These are phyloP conservation scores for Bungarus multicinctus DNA, from an alignment of 2,113 vertebrate genomes.

Conservation along the genomic window DNA sequence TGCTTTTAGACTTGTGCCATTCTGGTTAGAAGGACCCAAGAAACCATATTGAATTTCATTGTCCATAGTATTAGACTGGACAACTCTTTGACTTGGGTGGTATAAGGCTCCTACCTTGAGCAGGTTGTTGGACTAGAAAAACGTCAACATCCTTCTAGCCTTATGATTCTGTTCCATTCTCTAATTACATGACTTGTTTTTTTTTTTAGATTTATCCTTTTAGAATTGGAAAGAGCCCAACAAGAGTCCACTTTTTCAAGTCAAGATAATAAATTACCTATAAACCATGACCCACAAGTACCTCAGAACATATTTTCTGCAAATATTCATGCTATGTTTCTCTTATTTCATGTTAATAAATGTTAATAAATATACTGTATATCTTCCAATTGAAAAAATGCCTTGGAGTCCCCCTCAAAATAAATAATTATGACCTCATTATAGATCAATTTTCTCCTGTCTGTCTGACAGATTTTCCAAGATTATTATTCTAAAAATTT, in stretches of 20 bases:
- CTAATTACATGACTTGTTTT: neutral
- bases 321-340: neutral
- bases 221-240: neutral
- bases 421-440: neutral
- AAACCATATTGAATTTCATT: neutral
- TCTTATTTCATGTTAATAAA: fast-evolving
- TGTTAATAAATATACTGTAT: neutral
- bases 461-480: neutral
- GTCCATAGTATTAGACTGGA: neutral
- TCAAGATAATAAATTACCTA: neutral
- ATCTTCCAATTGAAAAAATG: neutral
- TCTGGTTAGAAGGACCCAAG: neutral
- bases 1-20: neutral
- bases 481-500: neutral
- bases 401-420: neutral
- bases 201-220: neutral
- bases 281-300: neutral
- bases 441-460: neutral
- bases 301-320: neutral
- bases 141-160: no score
- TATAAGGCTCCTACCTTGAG: neutral
- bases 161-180: no score
- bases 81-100: neutral
- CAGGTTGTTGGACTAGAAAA: no score
- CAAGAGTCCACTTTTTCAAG: neutral